Base-by-base conservation (phyloP, 2,113 vertebrate genomes). In the Fukomys damarensis region DNA sequence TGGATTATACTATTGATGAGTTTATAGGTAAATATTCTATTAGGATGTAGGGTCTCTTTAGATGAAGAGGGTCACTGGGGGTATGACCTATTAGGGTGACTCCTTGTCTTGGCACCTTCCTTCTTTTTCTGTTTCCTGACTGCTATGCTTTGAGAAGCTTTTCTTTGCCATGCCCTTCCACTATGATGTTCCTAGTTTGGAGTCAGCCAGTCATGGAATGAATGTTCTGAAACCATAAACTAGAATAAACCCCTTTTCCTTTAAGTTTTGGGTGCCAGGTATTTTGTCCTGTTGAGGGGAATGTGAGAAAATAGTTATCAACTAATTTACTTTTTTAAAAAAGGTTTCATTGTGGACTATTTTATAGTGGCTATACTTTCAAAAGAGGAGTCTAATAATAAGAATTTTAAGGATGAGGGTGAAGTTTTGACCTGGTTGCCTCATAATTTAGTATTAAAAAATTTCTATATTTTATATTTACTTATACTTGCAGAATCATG, bases 301-400 rank as follows among this genome's bases (percentile, higher is more conserved):
- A 76, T 14, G 22, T 26, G 72, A 5, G 5, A 24, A 76, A 22
- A 46, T 0, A 56, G 17, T 16, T 82, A 76, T 87, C 22, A 56
- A 32, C 7, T 91, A 56, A 22, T 13, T 88, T 80, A 43, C 2
- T 54, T 88, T 43, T 86, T 30, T 41, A 58, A 76, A 59, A 54
- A 61, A 22, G 74, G 38, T 94, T 68, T 89, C 70, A 79, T 35
- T 46, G n/a, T 86, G 20, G 28, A 61, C 26, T 66, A 7, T 91
- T 79, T 96, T 38, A 58, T 32, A 26, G 61, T 49, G 35, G 4
- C 41, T 92, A 32, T 0, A 26, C 32, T 96, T 97, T 86, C 79
- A 61, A 92, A 59, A 94, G 59, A 46, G 94, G 52, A 80, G 72
- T n/a, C 35, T 93, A 38, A 32, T 80, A 59, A 65, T 83, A 17